Evolutionary conservation across 2,888 invertebrate genomes (phyloP), one percentile per base, ranked within the genome.

Genomic region (Rhogogaster chlorosoma): DNA sequence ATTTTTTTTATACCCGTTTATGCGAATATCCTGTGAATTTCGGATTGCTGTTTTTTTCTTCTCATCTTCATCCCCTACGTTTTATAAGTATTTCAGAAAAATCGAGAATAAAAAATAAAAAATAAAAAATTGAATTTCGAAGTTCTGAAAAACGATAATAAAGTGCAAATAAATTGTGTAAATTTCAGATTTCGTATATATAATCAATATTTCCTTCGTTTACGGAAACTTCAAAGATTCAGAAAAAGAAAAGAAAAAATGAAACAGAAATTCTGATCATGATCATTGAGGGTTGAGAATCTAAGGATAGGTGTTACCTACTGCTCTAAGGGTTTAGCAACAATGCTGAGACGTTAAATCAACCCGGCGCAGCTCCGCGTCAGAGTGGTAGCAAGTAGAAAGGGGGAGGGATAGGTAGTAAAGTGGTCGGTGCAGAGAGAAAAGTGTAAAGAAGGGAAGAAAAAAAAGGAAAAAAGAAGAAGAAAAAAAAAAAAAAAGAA

Each of bases 231-330:
- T 2, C 2, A 49, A 84, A 78, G 85, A 83, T 80, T 22, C 6
- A 45, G 61, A 73, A 85, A 86, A 83, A 80, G 84, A 87, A 82
- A 84, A 71, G 38, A 26, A 75, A 83, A 57, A 64, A 64, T 4
- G 12, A 7, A 38, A 83, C n/a, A 53, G 12, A 61, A 61, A 61
- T 61, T 61, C 61, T 26, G 61, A 61, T 61, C 61, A 5, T 9
- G 61, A 61, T 26, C 61, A 26, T 61, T 61, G 6, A n/a, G n/a
- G 22, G 61, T 7, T 61, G 26, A 61, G 22, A 26, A 61, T 61
- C 26, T 9, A 61, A 26, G 61, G 9, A 26, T 61, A 61, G 61
- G 26, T 61, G 61, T n/a, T n/a, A n/a, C n/a, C n/a, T 12, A 22
- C 61, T 45, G 15, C 45, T 45, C 15, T 15, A 45, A 45, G 61